These are phyloP conservation scores for Eristalinus sepulchralis DNA, from an alignment of 2,888 invertebrate genomes.

Conservation along the genomic window DNA sequence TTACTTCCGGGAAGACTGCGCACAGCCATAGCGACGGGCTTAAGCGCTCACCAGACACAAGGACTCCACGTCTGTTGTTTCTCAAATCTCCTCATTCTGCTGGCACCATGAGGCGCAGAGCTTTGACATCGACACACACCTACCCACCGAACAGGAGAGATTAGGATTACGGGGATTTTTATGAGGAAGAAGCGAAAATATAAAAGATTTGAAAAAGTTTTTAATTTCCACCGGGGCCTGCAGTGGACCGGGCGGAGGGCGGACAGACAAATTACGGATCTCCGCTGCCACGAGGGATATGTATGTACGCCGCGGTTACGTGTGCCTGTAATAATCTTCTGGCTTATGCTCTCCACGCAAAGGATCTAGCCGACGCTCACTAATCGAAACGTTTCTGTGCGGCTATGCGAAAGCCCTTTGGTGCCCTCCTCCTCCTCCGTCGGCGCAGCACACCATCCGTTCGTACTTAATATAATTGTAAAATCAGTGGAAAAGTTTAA, in stretches of 20 bases:
- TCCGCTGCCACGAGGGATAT: conserved; percentile 39
- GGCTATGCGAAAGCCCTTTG: conserved; percentile 51
- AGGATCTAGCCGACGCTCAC: conserved; percentile 49
- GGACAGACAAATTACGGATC: conserved; percentile 46
- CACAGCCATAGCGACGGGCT: neutral
- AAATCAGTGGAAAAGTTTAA: conserved; percentile 70
- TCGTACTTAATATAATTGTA: conserved; percentile 67
- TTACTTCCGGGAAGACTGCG: conserved; percentile 54
- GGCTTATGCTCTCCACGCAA: conserved; percentile 25
- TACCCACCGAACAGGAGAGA: conserved; percentile 20
- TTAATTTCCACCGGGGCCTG: conserved; percentile 50
- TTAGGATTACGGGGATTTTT: conserved; percentile 52
- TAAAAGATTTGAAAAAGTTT: conserved; percentile 62
- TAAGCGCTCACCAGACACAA: conserved; percentile 30
- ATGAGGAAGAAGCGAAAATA: conserved; percentile 29
- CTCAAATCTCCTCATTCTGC: conserved; percentile 2
- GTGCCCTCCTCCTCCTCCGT: neutral
- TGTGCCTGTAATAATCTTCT: conserved; percentile 51
- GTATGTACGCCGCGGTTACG: neutral
- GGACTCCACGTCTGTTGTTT: conserved; percentile 29
- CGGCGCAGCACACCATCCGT: neutral
- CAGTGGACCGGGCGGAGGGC: neutral
- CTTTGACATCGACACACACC: conserved; percentile 2
- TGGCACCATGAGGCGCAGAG: neutral
- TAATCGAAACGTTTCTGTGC: conserved; percentile 57